Evolutionary conservation across 2,113 vertebrate genomes (phyloP), one percentile per base, ranked within the genome.

Genomic region (Dissostichus mawsoni): DNA sequence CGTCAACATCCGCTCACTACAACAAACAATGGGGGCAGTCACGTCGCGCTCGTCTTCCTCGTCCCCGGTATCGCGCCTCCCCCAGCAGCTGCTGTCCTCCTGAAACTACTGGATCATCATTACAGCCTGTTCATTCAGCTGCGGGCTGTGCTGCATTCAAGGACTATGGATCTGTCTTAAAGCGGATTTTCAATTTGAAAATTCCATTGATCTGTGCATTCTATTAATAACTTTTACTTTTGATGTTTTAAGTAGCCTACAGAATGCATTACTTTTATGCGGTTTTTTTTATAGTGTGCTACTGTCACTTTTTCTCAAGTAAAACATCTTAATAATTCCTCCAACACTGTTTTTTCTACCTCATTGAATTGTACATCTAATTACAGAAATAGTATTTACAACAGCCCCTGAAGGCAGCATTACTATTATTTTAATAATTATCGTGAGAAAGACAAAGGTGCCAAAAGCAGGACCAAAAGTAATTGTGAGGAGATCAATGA

Each of bases 11-110:
- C 72, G 65, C 10, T 63, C 45, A 76, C 66, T 77, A 69, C 77
- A 75, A 78, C 16, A 44, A n/a, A 5, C 72, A 63, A 12, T 48
- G 0, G 9, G 11, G 23, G 1, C 6, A 61, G 92, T 91, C 94
- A 94, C 92, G 90, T 93, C 80, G 5, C 64, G 10, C 93, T 91
- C 92, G 92, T 94, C 86, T 62, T 82, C 76, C 80, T 78, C 71
- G 86, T 88, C 74, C n/a, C 36, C 36, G 14, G 57, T 25, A 62
- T 52, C 76, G 44, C 51, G 1, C 76, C 78, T 20, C 85, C 66
- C 69, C 53, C 62, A 2, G 5, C 72, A 16, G 25, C 62, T 73
- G 23, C 14, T 12, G 29, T 69, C 58, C 33, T 53, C 45, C 45
- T 2, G 18, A 20, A 73, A 75, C 23, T 2, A 11, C 50, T 11